phyloP scores from a whole-genome alignment of 2,888 invertebrate species.

The Copidosoma aretas region DNA sequence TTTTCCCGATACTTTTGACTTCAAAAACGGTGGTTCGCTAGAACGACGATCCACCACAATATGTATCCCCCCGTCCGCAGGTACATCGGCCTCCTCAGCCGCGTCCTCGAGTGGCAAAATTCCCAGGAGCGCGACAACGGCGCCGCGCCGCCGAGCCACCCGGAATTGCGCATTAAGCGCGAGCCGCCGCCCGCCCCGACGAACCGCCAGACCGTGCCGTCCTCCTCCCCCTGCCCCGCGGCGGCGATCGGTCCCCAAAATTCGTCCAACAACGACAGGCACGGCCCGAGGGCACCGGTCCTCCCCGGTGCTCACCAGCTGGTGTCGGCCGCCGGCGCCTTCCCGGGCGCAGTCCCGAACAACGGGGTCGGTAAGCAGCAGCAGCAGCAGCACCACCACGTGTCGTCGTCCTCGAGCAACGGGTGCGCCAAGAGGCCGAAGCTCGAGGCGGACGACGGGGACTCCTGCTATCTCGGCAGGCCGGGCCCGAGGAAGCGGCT shows the following conservation, averaged over 20 bases:
- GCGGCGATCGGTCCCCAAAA: too few relatives aligned
- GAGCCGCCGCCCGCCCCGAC: conserved; percentile 22
- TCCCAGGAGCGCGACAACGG: conserved; percentile 54
- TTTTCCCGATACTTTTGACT: too few relatives aligned
- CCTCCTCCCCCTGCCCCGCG: background rate
- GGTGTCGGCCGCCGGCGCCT: too few relatives aligned
- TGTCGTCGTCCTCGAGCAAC: conserved; percentile 2
- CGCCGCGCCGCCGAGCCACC: background rate
- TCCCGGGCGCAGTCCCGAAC: too few relatives aligned
- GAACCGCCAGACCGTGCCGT: conserved; percentile 5
- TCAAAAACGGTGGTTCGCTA: too few relatives aligned
- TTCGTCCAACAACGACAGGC: too few relatives aligned
- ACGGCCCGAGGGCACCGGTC: conserved; percentile 9
- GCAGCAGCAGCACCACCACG: background rate
- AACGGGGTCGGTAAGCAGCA: conserved; percentile 53
- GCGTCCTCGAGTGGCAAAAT: conserved; percentile 90
- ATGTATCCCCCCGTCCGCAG: conserved; percentile 58
- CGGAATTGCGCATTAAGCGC: conserved; percentile 24
- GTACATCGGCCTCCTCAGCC: conserved; percentile 86
- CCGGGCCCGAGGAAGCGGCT: conserved; percentile 44
- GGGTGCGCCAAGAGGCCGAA: conserved; percentile 42
- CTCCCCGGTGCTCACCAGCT: conserved; percentile 56
- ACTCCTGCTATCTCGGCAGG: conserved; percentile 9
- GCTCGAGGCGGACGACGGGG: conserved; percentile 47
- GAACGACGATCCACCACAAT: too few relatives aligned